These are phyloP conservation scores for Sciurus carolinensis DNA, from an alignment of 2,797 vertebrate species.

Conservation along the genomic window DNA sequence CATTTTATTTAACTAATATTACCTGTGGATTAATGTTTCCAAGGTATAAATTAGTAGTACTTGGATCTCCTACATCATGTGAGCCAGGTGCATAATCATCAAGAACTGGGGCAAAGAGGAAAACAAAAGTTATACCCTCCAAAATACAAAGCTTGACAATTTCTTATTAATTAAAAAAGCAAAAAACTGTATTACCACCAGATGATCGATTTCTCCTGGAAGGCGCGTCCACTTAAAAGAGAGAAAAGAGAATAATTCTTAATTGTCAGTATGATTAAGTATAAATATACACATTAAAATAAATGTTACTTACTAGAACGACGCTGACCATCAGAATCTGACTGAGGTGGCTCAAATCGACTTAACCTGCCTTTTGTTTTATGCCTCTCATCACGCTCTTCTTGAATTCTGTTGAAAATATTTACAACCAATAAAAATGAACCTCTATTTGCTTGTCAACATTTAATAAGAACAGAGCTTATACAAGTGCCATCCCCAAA, in stretches of 20 bases:
- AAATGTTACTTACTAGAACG: constrained; percentile 93
- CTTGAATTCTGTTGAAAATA: constrained; percentile 94
- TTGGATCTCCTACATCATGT: constrained; percentile 99
- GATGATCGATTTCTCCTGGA: constrained; percentile 99
- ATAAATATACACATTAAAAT: constrained; percentile 77
- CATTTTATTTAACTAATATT: constrained; percentile 67
- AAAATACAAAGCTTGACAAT: constrained; percentile 82
- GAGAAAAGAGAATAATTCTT: constrained; percentile 87
- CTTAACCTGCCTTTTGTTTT: constrained; percentile 98
- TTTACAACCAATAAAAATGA: constrained; percentile 68
- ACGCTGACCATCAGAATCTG: constrained; percentile 94
- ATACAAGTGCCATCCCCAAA: neutral
- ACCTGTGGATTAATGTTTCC: constrained; percentile 99
- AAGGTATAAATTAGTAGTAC: constrained; percentile 98
- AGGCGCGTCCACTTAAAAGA: constrained; percentile 96
- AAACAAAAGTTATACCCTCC: constrained; percentile 81
- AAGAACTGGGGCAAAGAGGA: constrained; percentile 91
- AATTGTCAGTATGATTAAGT: constrained; percentile 87
- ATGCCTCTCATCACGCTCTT: constrained; percentile 98
- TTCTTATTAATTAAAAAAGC: constrained; percentile 78
- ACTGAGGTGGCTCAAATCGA: constrained; percentile 96
- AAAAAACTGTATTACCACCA: constrained; percentile 95
- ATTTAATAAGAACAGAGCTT: constrained; percentile 48
- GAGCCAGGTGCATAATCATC: constrained; percentile 99
- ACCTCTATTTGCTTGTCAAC: neutral